Evolutionary conservation across 2,797 vertebrate species (phyloP).

Genomic region (Chelon labrosus): DNA sequence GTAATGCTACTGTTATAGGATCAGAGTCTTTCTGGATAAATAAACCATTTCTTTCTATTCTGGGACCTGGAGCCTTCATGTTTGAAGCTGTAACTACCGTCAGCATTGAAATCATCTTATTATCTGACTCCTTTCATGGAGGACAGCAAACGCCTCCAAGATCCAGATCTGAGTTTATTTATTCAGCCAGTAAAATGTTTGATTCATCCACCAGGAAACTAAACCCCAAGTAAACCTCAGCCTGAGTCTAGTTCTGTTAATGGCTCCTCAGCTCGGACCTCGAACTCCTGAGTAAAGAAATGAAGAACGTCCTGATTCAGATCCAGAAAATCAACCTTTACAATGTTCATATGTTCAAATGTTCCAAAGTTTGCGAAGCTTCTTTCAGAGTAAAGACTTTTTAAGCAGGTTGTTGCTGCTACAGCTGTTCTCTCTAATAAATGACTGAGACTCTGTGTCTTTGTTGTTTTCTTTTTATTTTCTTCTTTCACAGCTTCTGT

Average conservation of each 20-base stretch:
- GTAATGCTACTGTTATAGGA: slow-evolving; percentile 24
- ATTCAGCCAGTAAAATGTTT: slow-evolving; percentile 69
- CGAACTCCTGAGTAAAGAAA: slow-evolving; percentile 53
- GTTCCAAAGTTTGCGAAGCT: too few relatives aligned
- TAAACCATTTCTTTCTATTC: too few relatives aligned
- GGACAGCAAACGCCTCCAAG: neutral
- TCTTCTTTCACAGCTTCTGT: slow-evolving; percentile 90
- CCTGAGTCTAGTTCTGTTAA: slow-evolving; percentile 77
- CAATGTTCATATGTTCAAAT: too few relatives aligned
- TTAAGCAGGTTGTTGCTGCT: too few relatives aligned
- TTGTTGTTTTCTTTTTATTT: slow-evolving; percentile 80
- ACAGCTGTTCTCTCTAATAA: neutral
- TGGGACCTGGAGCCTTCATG: too few relatives aligned
- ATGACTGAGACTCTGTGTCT: slow-evolving; percentile 53
- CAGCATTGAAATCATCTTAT: too few relatives aligned
- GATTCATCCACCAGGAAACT: slow-evolving; percentile 71
- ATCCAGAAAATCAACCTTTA: too few relatives aligned
- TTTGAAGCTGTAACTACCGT: too few relatives aligned
- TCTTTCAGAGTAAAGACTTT: too few relatives aligned
- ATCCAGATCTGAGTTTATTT: slow-evolving; percentile 59
- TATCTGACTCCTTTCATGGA: too few relatives aligned
- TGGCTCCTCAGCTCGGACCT: slow-evolving; percentile 54
- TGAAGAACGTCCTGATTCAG: too few relatives aligned
- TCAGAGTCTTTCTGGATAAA: neutral
- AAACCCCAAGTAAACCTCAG: slow-evolving; percentile 80